These are phyloP conservation scores for Drosophila infuscata DNA, from an alignment of 2,888 invertebrate genomes.

Conservation along the genomic window DNA sequence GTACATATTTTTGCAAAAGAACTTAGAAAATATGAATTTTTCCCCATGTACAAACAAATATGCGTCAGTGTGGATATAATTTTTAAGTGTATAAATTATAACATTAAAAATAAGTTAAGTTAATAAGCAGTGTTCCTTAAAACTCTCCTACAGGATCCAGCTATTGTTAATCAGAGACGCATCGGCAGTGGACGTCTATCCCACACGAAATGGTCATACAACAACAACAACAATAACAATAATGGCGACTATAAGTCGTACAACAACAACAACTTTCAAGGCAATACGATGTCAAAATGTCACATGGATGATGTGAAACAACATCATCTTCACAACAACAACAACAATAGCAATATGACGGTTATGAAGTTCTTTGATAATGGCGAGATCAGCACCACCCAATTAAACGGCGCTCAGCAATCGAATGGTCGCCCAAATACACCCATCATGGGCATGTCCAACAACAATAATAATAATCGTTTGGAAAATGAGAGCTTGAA, in stretches of 20 bases:
- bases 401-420: constrained; percentile 18
- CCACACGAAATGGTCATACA: constrained; percentile 77
- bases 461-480: constrained; percentile 38
- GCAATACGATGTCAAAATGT: constrained; percentile 30
- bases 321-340: constrained; percentile 15
- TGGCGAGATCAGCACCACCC: constrained; percentile 54
- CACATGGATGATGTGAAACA: constrained; percentile 47
- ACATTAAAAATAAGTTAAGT: background rate
- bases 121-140: background rate
- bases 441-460: constrained; percentile 63
- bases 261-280: constrained; percentile 42
- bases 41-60: too few species aligned
- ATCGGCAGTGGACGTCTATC: constrained; percentile 83
- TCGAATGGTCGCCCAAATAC: constrained; percentile 62
- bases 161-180: constrained; percentile 81
- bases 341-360: constrained; percentile 44
- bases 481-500: constrained; percentile 60
- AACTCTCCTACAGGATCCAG: constrained; percentile 67
- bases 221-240: constrained; percentile 28
- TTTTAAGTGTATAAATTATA: background rate
- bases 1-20: too few species aligned
- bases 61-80: too few species aligned
- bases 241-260: constrained; percentile 43
- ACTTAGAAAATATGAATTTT: too few species aligned
- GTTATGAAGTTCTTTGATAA: constrained; percentile 70